Percentiles rank a stretch among this genome's conserved stretches.
Evolutionary conservation across 2,797 vertebrate species (phyloP).

Genomic region (Kryptopterus vitreolus): DNA sequence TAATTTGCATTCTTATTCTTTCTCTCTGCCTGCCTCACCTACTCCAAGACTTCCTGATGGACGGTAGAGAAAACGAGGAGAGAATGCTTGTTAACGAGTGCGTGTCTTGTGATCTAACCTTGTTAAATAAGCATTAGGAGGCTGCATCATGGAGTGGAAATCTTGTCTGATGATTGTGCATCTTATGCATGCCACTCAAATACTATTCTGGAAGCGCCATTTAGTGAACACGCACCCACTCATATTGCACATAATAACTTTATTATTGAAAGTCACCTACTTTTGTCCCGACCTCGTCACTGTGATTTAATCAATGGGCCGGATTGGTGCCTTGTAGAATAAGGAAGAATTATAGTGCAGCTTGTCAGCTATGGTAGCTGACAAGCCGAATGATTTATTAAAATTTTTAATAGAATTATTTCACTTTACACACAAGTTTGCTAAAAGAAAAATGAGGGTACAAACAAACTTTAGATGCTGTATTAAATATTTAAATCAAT

Average conservation of each 20-base stretch:
- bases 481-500: too few relatives aligned
- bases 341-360: too few relatives aligned
- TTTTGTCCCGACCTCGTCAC: neutral
- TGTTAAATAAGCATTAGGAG: constrained; percentile 24
- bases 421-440: neutral
- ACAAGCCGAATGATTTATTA: too few relatives aligned
- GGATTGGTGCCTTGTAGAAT: too few relatives aligned
- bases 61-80: constrained; percentile 59
- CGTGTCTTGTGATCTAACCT: constrained; percentile 6
- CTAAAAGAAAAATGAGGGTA: neutral
- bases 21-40: neutral
- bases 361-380: too few relatives aligned
- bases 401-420: too few relatives aligned
- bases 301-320: neutral
- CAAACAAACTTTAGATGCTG: too few relatives aligned
- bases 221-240: neutral
- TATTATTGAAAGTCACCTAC: neutral
- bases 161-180: neutral
- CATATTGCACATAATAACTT: neutral
- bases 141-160: neutral
- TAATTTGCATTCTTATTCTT: neutral
- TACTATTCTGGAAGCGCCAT: constrained; percentile 4
- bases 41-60: constrained; percentile 52
- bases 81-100: neutral
- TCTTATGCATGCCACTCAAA: constrained; percentile 13